phyloP scores from a whole-genome alignment of 2,113 vertebrate genomes.

The Astatoreochromis straeleni region DNA sequence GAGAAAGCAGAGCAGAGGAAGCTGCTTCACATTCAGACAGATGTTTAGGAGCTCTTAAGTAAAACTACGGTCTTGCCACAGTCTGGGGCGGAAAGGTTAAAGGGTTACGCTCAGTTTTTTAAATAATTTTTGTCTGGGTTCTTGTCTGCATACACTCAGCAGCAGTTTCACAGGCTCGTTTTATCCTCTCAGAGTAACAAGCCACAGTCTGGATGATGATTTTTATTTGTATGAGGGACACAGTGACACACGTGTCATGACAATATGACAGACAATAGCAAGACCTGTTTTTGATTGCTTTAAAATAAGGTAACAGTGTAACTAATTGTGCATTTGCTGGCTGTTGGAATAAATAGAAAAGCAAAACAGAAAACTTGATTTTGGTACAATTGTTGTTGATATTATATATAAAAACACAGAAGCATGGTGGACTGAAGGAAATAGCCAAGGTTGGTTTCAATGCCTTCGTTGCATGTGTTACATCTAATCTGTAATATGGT shows the following conservation, averaged over 20 bases:
- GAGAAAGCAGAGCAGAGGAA: neutral
- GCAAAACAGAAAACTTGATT: neutral
- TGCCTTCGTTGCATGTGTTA: neutral
- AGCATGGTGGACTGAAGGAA: neutral
- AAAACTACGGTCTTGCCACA: neutral
- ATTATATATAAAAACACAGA: neutral
- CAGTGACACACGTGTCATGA: neutral
- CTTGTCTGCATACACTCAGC: neutral
- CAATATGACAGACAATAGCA: neutral
- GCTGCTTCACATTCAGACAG: neutral
- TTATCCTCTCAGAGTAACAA: neutral
- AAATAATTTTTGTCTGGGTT: neutral
- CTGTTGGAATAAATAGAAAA: neutral
- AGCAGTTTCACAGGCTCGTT: neutral
- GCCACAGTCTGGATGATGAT: neutral
- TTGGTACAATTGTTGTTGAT: neutral
- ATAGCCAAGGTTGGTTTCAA: neutral
- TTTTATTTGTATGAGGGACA: neutral
- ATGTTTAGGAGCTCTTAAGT: neutral
- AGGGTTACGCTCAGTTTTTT: neutral
- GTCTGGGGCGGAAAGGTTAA: neutral
- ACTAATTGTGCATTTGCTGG: neutral
- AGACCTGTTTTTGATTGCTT: neutral
- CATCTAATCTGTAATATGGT: neutral
- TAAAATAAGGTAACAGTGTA: neutral